phyloP scores from a whole-genome alignment of 2,888 invertebrate genomes.

The Ametastegia equiseti region DNA sequence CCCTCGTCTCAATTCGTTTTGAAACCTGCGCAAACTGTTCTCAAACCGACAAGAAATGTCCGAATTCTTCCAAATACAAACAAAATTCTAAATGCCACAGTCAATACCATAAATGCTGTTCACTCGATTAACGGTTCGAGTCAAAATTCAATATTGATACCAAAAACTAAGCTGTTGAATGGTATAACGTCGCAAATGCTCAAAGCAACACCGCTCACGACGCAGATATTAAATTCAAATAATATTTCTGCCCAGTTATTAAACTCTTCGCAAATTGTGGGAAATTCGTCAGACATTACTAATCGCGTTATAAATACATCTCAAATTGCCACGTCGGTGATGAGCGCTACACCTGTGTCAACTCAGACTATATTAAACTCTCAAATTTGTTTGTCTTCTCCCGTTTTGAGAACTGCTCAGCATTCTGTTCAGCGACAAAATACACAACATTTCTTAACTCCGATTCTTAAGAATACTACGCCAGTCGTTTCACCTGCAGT shows the following conservation, averaged over 20 bases:
- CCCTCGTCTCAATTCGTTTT: constrained; percentile 69
- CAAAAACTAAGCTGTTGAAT: constrained; percentile 65
- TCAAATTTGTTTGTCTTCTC: constrained; percentile 60
- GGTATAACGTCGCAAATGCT: constrained; percentile 65
- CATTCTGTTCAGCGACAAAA: constrained; percentile 59
- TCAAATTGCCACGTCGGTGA: constrained; percentile 38
- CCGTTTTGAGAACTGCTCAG: constrained; percentile 60
- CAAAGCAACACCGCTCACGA: constrained; percentile 65
- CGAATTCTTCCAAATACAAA: constrained; percentile 63
- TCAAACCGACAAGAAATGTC: constrained; percentile 65
- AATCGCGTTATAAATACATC: constrained; percentile 51
- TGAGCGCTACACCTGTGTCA: constrained; percentile 45
- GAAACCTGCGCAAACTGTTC: constrained; percentile 66
- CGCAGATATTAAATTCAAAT: constrained; percentile 62
- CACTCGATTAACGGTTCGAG: constrained; percentile 53
- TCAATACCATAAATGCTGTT: constrained; percentile 53
- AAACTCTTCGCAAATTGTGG: constrained; percentile 62
- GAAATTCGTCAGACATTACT: constrained; percentile 59
- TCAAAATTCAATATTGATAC: constrained; percentile 66
- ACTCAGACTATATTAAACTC: constrained; percentile 60
- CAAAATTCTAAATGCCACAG: constrained; percentile 57
- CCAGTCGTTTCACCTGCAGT: constrained; percentile 52
- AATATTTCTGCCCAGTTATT: constrained; percentile 63
- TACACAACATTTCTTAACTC: constrained; percentile 64
- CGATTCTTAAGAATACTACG: constrained; percentile 58